These are phyloP conservation scores for Micromys minutus DNA, from an alignment of 2,113 vertebrate species.

Conservation along the genomic window DNA sequence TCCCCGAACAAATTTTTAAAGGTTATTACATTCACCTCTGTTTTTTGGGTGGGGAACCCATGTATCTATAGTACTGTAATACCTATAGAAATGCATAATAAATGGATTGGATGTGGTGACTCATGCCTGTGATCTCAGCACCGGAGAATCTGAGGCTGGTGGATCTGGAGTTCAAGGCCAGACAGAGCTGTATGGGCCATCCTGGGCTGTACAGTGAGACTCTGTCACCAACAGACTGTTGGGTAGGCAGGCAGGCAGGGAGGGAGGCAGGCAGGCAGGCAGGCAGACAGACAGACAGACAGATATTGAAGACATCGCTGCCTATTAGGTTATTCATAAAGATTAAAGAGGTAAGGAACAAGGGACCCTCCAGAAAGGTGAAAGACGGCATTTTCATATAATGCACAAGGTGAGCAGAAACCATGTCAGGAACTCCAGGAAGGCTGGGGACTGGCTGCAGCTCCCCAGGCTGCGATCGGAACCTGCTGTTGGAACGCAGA, in stretches of 20 bases:
- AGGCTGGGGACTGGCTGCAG: not conserved
- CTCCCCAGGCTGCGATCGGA: not conserved
- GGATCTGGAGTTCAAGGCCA: not conserved
- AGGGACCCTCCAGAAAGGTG: not conserved
- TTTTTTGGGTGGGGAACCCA: not conserved
- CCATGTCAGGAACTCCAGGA: not conserved
- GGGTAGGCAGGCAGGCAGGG: too few species aligned
- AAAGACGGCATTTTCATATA: constrained; percentile 24
- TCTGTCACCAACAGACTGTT: not conserved
- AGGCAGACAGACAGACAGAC: not conserved
- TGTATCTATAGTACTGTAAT: too few species aligned
- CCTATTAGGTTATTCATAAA: not conserved
- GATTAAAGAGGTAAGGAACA: not conserved
- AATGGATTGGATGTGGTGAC: not conserved
- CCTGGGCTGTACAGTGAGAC: not conserved
- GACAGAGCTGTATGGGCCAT: not conserved
- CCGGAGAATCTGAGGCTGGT: not conserved
- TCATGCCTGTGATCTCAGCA: not conserved
- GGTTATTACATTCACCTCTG: not conserved
- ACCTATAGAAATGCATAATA: not conserved
- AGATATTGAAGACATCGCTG: not conserved
- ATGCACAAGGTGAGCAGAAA: not conserved
- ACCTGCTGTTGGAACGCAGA: not conserved
- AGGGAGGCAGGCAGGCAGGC: too few species aligned
- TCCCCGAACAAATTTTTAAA: not conserved